Percentiles rank a stretch among this genome's conserved stretches.
phyloP scores from a whole-genome alignment of 1,140 invertebrate species.

The Cyclargus thomasi region DNA sequence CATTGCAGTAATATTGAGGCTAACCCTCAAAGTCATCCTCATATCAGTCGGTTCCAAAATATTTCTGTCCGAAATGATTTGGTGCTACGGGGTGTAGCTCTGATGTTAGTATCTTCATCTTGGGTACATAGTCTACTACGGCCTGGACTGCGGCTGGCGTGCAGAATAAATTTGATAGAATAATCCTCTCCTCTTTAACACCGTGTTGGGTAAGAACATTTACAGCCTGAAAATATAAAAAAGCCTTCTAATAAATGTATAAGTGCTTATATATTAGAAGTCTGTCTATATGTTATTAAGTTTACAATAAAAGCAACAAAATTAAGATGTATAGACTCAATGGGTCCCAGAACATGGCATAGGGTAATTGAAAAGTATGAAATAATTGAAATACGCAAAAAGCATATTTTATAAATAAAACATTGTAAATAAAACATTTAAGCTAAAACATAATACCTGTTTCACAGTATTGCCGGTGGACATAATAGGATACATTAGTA shows the following conservation, averaged over 20 bases:
- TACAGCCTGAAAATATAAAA: conserved; percentile 84
- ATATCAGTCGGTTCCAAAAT: conserved; percentile 97
- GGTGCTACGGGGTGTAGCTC: conserved; percentile 96
- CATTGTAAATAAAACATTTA: too few relatives aligned
- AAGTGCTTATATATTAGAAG: too few relatives aligned
- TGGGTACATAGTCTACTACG: conserved; percentile 91
- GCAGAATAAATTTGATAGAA: conserved; percentile 96
- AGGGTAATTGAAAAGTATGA: too few relatives aligned
- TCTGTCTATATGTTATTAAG: too few relatives aligned
- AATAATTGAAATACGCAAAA: too few relatives aligned
- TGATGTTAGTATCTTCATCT: conserved; percentile 95
- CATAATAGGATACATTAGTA: conserved; percentile 99
- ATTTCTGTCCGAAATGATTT: conserved; percentile 98
- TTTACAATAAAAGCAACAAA: too few relatives aligned
- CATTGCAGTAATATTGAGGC: too few relatives aligned
- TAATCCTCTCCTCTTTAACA: conserved; percentile 94
- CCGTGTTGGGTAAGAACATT: conserved; percentile 94
- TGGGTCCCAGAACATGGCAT: too few relatives aligned
- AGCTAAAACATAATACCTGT: conserved; percentile 51
- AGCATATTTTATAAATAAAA: too few relatives aligned
- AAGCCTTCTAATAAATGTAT: not conserved
- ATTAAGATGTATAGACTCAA: too few relatives aligned
- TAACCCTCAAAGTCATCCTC: conserved; percentile 41
- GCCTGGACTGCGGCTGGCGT: conserved; percentile 93
- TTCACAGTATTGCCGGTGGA: conserved; percentile 96